Evolutionary conservation across 2,888 invertebrate species (phyloP).

Genomic region (Disparrhopalites patrizii): DNA sequence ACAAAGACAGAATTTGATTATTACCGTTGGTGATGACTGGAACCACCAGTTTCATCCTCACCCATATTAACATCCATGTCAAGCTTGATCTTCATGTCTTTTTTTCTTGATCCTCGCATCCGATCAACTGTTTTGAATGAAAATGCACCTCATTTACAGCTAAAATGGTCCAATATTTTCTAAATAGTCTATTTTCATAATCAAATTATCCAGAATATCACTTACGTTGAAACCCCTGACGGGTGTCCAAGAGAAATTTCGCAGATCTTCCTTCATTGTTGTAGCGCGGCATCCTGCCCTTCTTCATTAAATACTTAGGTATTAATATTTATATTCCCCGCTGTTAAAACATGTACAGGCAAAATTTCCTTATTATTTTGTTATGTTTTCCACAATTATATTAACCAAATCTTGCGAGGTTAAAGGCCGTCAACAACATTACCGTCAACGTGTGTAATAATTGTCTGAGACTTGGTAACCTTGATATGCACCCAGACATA

Average conservation of each 20-base stretch:
- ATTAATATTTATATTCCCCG: no score
- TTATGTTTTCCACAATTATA: no score
- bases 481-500: no score
- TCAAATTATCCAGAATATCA: not conserved
- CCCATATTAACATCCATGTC: constrained; percentile 24
- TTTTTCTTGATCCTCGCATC: constrained; percentile 1
- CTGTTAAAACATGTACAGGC: no score
- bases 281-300: constrained; percentile 17
- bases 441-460: no score
- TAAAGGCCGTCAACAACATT: no score
- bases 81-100: constrained; percentile 23
- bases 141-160: not conserved
- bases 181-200: not conserved
- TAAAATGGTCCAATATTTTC: not conserved
- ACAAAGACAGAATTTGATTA: no score
- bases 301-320: no score
- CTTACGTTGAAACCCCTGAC: constrained; percentile 19
- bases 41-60: constrained; percentile 4
- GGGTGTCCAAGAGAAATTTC: constrained; percentile 15
- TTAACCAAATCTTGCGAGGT: no score
- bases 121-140: not conserved
- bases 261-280: constrained; percentile 18
- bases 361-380: no score
- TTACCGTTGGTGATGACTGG: constrained; percentile 2
- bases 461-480: no score